phyloP scores from a whole-genome alignment of 2,888 invertebrate species.

The Tipula lateralis region DNA sequence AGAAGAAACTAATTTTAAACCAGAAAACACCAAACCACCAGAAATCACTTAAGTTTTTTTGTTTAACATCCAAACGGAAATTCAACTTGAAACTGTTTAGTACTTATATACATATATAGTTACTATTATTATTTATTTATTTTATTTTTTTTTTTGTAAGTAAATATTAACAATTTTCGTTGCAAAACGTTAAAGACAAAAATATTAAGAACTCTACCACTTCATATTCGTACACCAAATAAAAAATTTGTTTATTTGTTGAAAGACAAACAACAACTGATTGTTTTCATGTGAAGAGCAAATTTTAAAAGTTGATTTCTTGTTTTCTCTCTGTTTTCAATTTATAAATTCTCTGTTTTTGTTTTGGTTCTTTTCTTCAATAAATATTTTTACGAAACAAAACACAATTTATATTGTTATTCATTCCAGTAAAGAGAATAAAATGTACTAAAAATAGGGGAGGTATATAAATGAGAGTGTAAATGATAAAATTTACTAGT shows the following conservation, averaged over 20 bases:
- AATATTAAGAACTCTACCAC: not conserved
- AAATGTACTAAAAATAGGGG: not conserved
- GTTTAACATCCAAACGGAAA: not conserved
- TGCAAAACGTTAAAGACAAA: not conserved
- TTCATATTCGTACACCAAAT: constrained; percentile 19
- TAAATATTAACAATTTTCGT: not conserved
- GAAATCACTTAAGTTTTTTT: not conserved
- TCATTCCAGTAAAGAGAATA: not conserved
- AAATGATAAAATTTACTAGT: not conserved
- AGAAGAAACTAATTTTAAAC: not conserved
- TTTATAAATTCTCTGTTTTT: constrained; percentile 11
- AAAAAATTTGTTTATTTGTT: not conserved
- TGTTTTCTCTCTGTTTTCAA: not conserved
- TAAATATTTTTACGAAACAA: not conserved
- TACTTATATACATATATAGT: not conserved
- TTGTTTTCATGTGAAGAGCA: not conserved
- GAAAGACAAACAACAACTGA: constrained; percentile 5
- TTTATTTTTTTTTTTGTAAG: not conserved
- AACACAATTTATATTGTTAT: not conserved
- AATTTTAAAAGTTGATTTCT: not conserved
- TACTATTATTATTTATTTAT: not conserved
- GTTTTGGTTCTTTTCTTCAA: not conserved
- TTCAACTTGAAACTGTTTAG: constrained; percentile 24
- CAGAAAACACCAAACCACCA: not conserved
- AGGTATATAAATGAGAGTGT: not conserved